Evolutionary conservation across 2,797 vertebrate species (phyloP).

Genomic region (Fundulus diaphanus): DNA sequence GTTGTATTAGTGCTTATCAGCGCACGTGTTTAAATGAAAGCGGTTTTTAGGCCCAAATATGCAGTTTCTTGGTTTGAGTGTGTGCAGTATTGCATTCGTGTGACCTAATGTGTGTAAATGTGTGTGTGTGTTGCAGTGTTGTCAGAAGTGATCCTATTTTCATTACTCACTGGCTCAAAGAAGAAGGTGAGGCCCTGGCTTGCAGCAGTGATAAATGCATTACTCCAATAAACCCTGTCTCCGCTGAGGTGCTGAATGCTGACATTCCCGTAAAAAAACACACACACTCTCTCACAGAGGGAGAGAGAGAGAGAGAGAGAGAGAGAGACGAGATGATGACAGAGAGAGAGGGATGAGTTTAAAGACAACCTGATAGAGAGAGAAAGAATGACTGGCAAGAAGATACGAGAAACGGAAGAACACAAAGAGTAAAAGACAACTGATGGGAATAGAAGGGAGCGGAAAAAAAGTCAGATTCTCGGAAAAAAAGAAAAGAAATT

Average conservation of each 20-base stretch:
- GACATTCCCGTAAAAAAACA: conserved; percentile 55
- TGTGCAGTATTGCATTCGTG: conserved; percentile 43
- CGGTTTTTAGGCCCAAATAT: conserved; percentile 41
- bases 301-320: conserved; percentile 49
- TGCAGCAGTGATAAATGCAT: conserved; percentile 80
- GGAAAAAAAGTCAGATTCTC: conserved; percentile 40
- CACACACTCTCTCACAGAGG: conserved; percentile 25
- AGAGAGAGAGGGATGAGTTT: conserved; percentile 62
- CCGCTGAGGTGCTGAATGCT: conserved; percentile 75
- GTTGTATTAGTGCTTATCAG: conserved; percentile 15
- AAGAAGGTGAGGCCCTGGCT: conserved; percentile 77
- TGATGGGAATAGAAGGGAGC: conserved; percentile 52
- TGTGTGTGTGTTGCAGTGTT: conserved; percentile 66
- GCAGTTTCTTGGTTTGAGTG: conserved; percentile 21
- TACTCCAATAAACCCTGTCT: conserved; percentile 79
- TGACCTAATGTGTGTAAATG: conserved; percentile 32
- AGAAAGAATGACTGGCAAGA: conserved; percentile 72
- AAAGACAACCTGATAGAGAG: conserved; percentile 75
- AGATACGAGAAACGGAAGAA: conserved; percentile 59
- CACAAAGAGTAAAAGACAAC: conserved; percentile 43
- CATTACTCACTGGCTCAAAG: conserved; percentile 84
- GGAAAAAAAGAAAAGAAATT: background rate
- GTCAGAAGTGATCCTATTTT: conserved; percentile 84
- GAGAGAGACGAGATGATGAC: conserved; percentile 53
- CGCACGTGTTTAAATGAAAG: conserved; percentile 33